Evolutionary conservation across 2,113 vertebrate genomes (phyloP), one percentile per base, ranked within the genome.

Genomic region (Patagioenas fasciata): DNA sequence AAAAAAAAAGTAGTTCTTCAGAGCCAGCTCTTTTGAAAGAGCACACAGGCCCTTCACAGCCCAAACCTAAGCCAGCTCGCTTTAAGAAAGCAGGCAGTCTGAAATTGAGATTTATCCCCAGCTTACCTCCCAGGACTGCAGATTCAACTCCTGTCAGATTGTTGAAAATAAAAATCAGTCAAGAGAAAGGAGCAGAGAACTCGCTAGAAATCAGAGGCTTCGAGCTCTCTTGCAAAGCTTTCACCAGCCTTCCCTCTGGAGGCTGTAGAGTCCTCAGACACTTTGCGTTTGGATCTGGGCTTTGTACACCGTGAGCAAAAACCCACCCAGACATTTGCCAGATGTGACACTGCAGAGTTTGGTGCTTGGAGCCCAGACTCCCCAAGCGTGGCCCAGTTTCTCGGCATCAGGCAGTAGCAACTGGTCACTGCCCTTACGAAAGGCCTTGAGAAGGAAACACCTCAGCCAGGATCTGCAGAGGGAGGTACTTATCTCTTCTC

Each of bases 91-190:
- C 69, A 96, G 94, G 84, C 85, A 89, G 87, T 67, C 62, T 93
- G 78, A 94, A 23, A 82, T 88, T 73, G 95, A 80, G 94, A 98
- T 98, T 97, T 97, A 98, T 98, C 98, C 97, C 62, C 58, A 95
- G 95, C 91, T 88, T 83, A 87, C 93, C 90, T 83, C 95, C 95
- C 91, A 96, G 82, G 74, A 94, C 92, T 94, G 85, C 44, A 92
- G 92, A 96, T 96, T 93, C 93, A 86, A 81, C 40, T 73, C 93
- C 92, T 91, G 91, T 96, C 97, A 93, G 95, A 87, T 89, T 84
- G 97, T 77, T 97, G 82, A 85, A 94, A 93, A 69, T 65, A 91
- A 97, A 97, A 97, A 97, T 98, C 95, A 94, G 96, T 89, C 92
- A 96, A 89, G 87, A 89, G 91, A 96, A 95, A 93, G 51, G 78